Base-by-base conservation (phyloP, 2,888 invertebrate species). In the Belgica antarctica region DNA sequence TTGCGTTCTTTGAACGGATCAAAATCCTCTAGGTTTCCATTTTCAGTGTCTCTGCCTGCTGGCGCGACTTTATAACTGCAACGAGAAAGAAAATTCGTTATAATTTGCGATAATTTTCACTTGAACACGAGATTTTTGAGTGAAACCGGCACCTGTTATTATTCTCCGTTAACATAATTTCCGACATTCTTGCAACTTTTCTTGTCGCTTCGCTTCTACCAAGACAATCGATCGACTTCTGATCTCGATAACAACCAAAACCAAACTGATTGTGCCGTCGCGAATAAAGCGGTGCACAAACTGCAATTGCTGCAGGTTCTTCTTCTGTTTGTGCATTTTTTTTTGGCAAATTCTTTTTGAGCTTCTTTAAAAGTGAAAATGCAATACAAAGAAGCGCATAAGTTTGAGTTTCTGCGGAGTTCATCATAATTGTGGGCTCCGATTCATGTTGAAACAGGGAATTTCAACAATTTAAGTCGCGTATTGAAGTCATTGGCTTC, bases 1-100 rank as follows among this genome's bases (percentile, higher is more conserved):
- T 85, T 85, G 69, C 92, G 83, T 74, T 88, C 87, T 59, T 82
- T 78, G 78, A 92, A 92, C 0, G 92, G 92, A 80, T 92, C 89
- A 76, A 85, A 92, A 41, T 85, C 84, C 71, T 81, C 80, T 73
- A 78, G 76, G 72, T 79, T 78, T 72, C 78, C 82, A 59, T 84
- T 80, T 79, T 90, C 90, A 31, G 82, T 80, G 81, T 90, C 84
- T 10, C 15, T 10, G 57, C 61, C 65, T 7, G 70, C 71, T 27
- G 79, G 75, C 19, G 83, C 80, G 74, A 87, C 81, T 79, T 86
- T 85, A 77, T 87, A 88, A 76, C 88, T 89, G 78, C 72, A 17
- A 17, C 8, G 17, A 52, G 22, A 52, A 52, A 22, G 17, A 19
- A 52, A 15, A 10, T 15, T n/a, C n/a, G n/a, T n/a, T n/a, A 34